Conservation (phyloP, 2,888 invertebrate species). For the Rhogogaster chlorosoma region DNA sequence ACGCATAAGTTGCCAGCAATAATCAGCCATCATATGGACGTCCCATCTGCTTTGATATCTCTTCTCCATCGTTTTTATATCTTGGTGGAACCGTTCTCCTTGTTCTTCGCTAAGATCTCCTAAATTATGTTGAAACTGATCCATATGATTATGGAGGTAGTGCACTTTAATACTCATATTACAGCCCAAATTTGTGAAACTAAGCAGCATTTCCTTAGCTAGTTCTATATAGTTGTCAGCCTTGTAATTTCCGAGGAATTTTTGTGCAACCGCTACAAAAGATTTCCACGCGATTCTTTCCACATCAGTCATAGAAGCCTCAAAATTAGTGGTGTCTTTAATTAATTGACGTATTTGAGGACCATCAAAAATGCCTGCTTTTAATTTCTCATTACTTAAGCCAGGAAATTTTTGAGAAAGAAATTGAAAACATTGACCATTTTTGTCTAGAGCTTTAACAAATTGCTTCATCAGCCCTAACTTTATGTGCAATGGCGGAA, state of each 20-base stretch:
- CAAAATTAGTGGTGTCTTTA: constrained; percentile 53
- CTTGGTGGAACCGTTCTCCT: constrained; percentile 64
- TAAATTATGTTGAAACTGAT: constrained; percentile 59
- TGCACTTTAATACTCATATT: constrained; percentile 63
- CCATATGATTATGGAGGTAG: constrained; percentile 62
- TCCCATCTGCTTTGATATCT: constrained; percentile 57
- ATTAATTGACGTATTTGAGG: constrained; percentile 58
- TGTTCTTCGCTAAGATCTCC: constrained; percentile 62
- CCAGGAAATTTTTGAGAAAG: too few relatives aligned
- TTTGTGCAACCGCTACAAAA: constrained; percentile 41
- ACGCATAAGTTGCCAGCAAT: too few relatives aligned
- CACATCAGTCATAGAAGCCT: constrained; percentile 47
- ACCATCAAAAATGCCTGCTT: constrained; percentile 47
- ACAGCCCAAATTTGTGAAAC: constrained; percentile 56
- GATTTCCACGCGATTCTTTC: constrained; percentile 54
- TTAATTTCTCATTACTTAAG: background rate
- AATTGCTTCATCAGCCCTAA: too few relatives aligned
- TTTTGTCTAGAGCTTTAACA: too few relatives aligned
- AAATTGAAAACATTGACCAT: too few relatives aligned
- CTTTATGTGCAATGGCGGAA: constrained; percentile 62
- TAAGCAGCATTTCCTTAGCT: constrained; percentile 53
- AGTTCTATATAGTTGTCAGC: constrained; percentile 61
- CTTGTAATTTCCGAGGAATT: constrained; percentile 59
- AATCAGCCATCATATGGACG: too few relatives aligned
- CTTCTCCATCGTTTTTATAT: constrained; percentile 60